Percentiles rank a stretch among this genome's conserved stretches.
Evolutionary conservation across 64 coral and sea anemone species (phyloP).

Genomic region (Cladopsammia gracilis): DNA sequence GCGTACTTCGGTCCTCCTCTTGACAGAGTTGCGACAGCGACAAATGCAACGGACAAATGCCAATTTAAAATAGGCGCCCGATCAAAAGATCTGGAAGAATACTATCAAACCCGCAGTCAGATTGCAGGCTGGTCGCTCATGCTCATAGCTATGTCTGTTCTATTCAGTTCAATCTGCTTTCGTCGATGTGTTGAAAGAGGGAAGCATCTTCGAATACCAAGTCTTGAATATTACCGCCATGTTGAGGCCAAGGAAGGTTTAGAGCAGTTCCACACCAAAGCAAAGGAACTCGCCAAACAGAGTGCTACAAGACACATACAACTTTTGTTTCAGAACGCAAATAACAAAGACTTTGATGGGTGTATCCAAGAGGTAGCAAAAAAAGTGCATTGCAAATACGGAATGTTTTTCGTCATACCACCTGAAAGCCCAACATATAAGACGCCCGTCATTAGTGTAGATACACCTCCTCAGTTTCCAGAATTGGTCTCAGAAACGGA

Average conservation of each 20-base stretch:
- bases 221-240: slow-evolving; percentile 12
- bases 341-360: neutral
- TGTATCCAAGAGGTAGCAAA: neutral
- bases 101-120: slow-evolving; percentile 6
- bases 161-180: neutral
- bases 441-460: neutral
- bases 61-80: neutral
- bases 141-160: neutral
- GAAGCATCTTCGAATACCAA: neutral
- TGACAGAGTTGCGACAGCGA: neutral
- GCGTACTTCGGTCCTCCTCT: slow-evolving; percentile 23
- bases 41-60: neutral
- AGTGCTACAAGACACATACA: neutral
- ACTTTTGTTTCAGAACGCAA: neutral
- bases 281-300: slow-evolving; percentile 33
- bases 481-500: neutral
- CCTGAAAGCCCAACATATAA: slow-evolving; percentile 17
- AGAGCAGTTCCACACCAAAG: neutral
- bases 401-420: slow-evolving; percentile 16
- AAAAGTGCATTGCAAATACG: neutral
- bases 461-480: neutral
- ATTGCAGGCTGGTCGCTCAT: slow-evolving; percentile 15
- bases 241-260: slow-evolving; percentile 14
- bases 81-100: neutral
- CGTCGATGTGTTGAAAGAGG: neutral